phyloP scores from a whole-genome alignment of 2,113 vertebrate genomes.

The Ailuropoda melanoleuca region DNA sequence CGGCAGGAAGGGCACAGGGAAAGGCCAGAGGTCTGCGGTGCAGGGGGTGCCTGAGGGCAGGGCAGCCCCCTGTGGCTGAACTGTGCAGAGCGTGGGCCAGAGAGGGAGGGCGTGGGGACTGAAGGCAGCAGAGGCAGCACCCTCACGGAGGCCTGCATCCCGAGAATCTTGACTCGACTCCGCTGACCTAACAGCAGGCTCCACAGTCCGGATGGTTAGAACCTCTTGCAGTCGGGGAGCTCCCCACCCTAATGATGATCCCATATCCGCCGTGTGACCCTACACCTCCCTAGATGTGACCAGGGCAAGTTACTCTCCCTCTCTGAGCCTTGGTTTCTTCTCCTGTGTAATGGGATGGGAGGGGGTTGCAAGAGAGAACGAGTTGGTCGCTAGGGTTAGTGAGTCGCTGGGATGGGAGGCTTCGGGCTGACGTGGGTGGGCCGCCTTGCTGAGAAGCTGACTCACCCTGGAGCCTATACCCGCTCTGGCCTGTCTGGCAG shows the following conservation, averaged over 20 bases:
- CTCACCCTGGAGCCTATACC: background rate
- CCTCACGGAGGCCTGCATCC: background rate
- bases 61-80: background rate
- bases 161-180: background rate
- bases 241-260: background rate
- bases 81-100: background rate
- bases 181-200: background rate
- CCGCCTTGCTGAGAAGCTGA: background rate
- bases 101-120: background rate
- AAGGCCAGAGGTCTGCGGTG: background rate
- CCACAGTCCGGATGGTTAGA: background rate
- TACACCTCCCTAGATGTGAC: background rate
- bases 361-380: background rate
- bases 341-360: background rate
- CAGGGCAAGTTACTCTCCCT: background rate
- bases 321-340: background rate
- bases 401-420: background rate
- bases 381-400: background rate
- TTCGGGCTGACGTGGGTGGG: background rate
- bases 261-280: background rate
- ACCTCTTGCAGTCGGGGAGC: background rate
- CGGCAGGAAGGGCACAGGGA: background rate
- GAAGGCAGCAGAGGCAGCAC: background rate
- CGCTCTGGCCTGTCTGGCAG: background rate
- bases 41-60: background rate